Percentiles rank a stretch among this genome's conserved stretches.
Evolutionary conservation across 2,113 vertebrate genomes (phyloP).

Genomic region (Sigmodon hispidus): DNA sequence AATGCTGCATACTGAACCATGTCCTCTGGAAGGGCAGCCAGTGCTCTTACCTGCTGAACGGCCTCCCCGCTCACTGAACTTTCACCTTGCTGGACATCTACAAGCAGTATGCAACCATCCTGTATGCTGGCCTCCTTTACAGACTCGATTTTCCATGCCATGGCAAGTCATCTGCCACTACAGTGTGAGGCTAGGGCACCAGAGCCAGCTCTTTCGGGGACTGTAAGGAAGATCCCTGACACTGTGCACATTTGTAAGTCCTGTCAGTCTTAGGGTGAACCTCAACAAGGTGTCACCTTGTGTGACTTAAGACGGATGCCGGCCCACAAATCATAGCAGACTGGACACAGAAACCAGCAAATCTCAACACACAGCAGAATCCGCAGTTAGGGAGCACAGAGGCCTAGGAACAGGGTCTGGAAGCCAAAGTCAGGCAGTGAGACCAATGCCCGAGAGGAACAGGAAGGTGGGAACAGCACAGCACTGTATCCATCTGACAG

Average conservation of each 20-base stretch:
- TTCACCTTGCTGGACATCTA: not conserved
- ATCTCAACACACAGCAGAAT: not conserved
- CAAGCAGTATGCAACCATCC: fast-evolving
- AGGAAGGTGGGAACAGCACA: too few species aligned
- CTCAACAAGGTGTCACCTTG: too few species aligned
- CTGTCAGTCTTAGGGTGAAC: not conserved
- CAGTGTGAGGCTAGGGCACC: not conserved
- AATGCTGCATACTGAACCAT: not conserved
- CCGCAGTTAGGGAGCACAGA: too few species aligned
- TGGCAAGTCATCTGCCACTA: too few species aligned
- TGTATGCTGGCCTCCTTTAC: not conserved
- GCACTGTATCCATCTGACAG: fast-evolving
- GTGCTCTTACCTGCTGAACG: not conserved
- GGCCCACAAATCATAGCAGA: not conserved
- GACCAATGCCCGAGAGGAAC: fast-evolving
- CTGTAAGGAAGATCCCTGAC: not conserved
- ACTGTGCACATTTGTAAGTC: not conserved
- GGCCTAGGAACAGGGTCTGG: not conserved
- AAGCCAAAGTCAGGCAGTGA: not conserved
- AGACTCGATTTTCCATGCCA: not conserved
- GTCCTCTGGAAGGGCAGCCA: not conserved
- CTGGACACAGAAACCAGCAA: not conserved
- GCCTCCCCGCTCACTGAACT: not conserved
- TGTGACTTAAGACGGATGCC: fast-evolving
- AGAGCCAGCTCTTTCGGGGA: not conserved